phyloP scores from a whole-genome alignment of 2,113 vertebrate genomes.

The Strigops habroptila region DNA sequence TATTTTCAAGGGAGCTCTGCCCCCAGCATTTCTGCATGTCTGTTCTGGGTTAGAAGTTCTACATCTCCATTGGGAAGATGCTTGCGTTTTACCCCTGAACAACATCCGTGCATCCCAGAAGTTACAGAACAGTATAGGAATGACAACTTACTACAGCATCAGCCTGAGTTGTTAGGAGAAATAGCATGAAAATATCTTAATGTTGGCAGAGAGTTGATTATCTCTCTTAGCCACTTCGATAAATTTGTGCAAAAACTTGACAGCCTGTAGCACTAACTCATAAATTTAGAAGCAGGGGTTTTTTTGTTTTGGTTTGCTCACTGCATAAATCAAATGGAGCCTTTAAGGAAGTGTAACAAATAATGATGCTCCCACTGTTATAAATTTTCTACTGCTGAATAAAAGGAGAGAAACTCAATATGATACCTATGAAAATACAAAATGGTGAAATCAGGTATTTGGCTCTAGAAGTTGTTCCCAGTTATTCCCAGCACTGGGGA shows the following conservation, averaged over 20 bases:
- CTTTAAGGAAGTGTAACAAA: slow-evolving; percentile 33
- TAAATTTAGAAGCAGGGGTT: background rate
- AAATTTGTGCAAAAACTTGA: slow-evolving; percentile 2
- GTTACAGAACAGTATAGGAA: background rate
- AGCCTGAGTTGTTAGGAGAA: background rate
- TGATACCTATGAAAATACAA: slow-evolving; percentile 5
- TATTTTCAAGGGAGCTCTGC: background rate
- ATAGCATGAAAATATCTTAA: background rate
- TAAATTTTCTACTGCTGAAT: slow-evolving; percentile 27
- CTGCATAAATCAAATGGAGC: slow-evolving; percentile 28
- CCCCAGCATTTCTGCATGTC: background rate
- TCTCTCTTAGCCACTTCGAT: background rate
- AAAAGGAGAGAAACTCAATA: background rate
- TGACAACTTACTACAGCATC: background rate
- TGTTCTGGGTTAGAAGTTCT: background rate
- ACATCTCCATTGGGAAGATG: background rate
- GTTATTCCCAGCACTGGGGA: background rate
- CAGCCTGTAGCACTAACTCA: slow-evolving; percentile 6
- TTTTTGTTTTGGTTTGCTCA: slow-evolving; percentile 16
- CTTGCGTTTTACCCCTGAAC: background rate
- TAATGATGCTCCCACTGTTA: slow-evolving; percentile 16
- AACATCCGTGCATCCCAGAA: background rate
- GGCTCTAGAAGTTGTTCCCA: background rate
- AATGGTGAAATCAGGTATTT: slow-evolving; percentile 26
- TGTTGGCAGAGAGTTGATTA: background rate